phyloP scores from a whole-genome alignment of 2,888 invertebrate genomes.

The Anodontia alba region DNA sequence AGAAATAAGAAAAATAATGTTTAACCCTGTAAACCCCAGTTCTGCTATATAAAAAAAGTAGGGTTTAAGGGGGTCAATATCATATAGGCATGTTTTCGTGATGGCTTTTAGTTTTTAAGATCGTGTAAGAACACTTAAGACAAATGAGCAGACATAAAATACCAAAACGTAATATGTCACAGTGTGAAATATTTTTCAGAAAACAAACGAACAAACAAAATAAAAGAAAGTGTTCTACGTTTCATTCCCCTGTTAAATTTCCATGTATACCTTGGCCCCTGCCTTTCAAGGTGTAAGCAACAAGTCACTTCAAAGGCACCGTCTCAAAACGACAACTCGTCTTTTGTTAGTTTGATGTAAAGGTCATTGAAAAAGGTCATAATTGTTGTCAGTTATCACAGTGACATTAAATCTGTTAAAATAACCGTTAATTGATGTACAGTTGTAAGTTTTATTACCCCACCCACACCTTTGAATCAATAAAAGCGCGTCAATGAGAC shows the following conservation, averaged over 20 bases:
- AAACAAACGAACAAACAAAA: not conserved
- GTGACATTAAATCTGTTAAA: constrained; percentile 19
- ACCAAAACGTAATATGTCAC: not conserved
- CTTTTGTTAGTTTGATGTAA: not conserved
- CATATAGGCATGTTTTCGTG: no score
- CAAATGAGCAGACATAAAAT: no score
- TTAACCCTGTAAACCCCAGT: no score
- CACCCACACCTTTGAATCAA: constrained; percentile 22
- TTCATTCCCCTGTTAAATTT: not conserved
- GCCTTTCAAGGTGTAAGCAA: not conserved
- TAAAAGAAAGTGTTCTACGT: not conserved
- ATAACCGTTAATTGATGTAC: constrained; percentile 19
- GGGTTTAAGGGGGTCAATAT: no score
- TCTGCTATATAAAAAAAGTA: no score
- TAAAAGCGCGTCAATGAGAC: constrained; percentile 20
- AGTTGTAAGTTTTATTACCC: constrained; percentile 23
- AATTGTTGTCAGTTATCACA: constrained; percentile 2
- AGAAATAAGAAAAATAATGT: no score
- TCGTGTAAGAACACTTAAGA: no score
- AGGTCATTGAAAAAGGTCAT: constrained; percentile 8
- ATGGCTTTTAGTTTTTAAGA: no score
- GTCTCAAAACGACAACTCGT: not conserved
- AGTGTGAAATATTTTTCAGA: not conserved
- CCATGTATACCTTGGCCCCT: not conserved
- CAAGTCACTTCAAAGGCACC: constrained; percentile 1